These are phyloP conservation scores for Fratercula arctica DNA, from an alignment of 2,797 vertebrate species.

Conservation along the genomic window DNA sequence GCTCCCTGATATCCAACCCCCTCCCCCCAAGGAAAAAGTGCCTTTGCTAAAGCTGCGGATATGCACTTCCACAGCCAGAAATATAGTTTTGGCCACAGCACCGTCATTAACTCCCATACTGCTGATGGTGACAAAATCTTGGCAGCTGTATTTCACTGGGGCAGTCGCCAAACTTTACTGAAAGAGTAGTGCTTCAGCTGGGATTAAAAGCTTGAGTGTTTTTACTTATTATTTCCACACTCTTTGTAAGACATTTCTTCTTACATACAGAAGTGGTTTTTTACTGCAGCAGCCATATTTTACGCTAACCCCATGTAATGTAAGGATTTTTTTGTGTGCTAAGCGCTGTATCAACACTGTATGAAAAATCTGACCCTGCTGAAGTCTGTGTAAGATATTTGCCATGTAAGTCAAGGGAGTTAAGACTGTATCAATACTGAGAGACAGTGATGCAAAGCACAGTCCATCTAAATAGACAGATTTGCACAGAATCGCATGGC, in stretches of 20 bases:
- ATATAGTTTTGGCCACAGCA: not conserved
- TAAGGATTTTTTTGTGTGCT: not conserved
- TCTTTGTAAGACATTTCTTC: not conserved
- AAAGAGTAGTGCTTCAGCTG: not conserved
- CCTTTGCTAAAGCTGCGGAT: not conserved
- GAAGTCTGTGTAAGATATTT: not conserved
- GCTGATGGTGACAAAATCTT: not conserved
- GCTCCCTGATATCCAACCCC: not conserved
- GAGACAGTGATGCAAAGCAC: not conserved
- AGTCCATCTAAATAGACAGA: not conserved
- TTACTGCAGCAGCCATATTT: not conserved
- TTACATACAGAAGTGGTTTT: not conserved
- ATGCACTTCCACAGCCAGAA: not conserved
- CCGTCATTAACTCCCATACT: not conserved
- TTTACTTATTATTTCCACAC: not conserved
- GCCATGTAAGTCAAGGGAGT: not conserved
- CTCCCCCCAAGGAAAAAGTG: not conserved
- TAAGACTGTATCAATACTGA: not conserved
- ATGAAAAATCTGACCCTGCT: not conserved
- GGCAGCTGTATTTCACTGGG: not conserved
- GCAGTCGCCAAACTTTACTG: not conserved
- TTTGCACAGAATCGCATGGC: not conserved
- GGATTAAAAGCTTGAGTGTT: not conserved
- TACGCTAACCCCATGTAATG: not conserved
- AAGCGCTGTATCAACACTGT: not conserved